A percentile compares a stretch with the other conserved stretches of the same genome.
Evolutionary conservation across 2,888 invertebrate genomes (phyloP).

Genomic region (Conus canariensis): DNA sequence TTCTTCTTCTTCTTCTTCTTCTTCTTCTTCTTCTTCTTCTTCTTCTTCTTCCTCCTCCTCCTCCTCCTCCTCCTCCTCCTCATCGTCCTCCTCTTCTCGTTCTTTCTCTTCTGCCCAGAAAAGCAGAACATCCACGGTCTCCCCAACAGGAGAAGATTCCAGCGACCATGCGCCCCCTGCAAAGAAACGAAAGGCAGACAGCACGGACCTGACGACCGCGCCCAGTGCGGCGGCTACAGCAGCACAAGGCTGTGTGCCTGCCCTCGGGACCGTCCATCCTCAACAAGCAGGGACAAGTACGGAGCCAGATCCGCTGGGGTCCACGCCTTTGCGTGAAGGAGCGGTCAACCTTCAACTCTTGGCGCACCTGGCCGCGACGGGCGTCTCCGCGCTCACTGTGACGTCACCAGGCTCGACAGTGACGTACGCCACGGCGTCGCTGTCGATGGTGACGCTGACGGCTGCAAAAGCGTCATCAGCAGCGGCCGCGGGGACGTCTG

Average conservation of each 20-base stretch:
- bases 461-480: neutral
- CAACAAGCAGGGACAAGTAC: no score
- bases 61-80: neutral
- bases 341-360: neutral
- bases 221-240: no score
- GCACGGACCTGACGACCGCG: no score
- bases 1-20: neutral
- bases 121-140: no score
- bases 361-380: neutral
- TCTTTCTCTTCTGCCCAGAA: neutral
- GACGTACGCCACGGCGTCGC: neutral
- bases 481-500: no score
- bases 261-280: no score
- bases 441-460: neutral
- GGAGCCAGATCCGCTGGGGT: no score
- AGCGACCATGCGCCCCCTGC: no score
- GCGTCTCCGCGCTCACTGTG: neutral
- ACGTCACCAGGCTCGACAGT: neutral
- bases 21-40: no score
- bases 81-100: neutral
- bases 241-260: no score
- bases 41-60: neutral
- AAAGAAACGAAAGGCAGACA: no score
- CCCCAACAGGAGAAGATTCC: no score
- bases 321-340: neutral